Base-by-base conservation (phyloP, 2,113 vertebrate genomes). In the Gymnocephalus cernua region DNA sequence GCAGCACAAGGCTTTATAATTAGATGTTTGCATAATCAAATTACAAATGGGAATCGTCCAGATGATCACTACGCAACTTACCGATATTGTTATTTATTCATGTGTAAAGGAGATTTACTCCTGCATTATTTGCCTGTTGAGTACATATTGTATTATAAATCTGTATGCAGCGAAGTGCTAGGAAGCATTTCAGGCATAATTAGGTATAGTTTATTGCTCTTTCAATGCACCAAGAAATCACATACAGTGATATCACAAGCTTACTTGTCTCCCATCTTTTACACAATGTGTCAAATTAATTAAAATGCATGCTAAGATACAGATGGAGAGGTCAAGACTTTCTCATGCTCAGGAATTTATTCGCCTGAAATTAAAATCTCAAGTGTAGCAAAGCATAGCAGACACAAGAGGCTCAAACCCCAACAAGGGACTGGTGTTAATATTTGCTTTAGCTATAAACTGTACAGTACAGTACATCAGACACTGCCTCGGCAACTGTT, bases 21-120 rank as follows among this genome's bases (percentile, higher is more conserved):
- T 38, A 7, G 25, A 68, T 77, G 63, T 76, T 73, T 86, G 62
- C 70, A 65, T 69, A 72, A 84, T 88, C 38, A 79, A 51, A 79
- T 86, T 45, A 81, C 29, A 38, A 64, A 68, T 62, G 18, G 74
- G 38, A 85, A 82, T 73, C 21, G 48, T 68, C 63, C 59, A 25
- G 19, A 72, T 79, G 72, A 76, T 54, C 63, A 70, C 44, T 0
- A 16, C 3, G 5, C 38, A 73, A 21, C 27, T 68, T 41, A 70
- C 3, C 58, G 41, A 62, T 51, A 51, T 19, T 25, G 0, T 69
- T 59, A 68, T 77, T 71, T 70, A 35, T 58, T 58, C 79, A 57
- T 65, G 59, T 71, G 64, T 54, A 19, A 61, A 61, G 13, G 14
- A 70, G 48, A 76, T 73, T 64, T 64, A 25, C 21, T 23, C 21